Evolutionary conservation across 1,140 invertebrate genomes (phyloP).

Genomic region (Watersipora subatra): DNA sequence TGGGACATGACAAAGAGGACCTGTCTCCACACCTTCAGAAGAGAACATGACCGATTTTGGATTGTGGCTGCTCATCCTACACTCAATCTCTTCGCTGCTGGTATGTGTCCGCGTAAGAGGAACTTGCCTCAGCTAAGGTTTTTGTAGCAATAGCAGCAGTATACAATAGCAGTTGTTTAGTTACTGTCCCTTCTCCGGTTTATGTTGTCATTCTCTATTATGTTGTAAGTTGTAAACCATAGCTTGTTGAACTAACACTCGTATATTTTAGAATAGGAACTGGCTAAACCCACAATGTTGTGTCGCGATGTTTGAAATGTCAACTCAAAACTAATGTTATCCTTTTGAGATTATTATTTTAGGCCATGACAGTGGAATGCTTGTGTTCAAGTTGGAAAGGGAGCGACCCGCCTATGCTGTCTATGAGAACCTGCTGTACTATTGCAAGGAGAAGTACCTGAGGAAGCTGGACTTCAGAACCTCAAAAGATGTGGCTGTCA

Average conservation of each 20-base stretch:
- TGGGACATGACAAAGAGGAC: constrained; percentile 98
- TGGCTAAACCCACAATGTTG: too few relatives aligned
- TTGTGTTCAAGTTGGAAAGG: constrained; percentile 71
- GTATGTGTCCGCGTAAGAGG: constrained; percentile 36
- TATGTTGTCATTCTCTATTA: too few relatives aligned
- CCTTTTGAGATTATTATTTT: too few relatives aligned
- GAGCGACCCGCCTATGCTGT: constrained; percentile 91
- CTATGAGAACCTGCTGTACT: constrained; percentile 82
- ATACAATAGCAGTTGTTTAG: too few relatives aligned
- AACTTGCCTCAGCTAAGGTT: neutral
- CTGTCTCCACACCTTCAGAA: constrained; percentile 80
- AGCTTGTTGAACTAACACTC: too few relatives aligned
- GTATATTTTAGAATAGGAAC: too few relatives aligned
- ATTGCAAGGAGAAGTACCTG: constrained; percentile 86
- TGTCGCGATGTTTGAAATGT: too few relatives aligned
- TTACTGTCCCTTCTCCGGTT: too few relatives aligned
- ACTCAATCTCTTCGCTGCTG: constrained; percentile 53
- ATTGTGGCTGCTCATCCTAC: constrained; percentile 72
- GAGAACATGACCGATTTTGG: constrained; percentile 95
- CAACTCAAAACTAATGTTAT: too few relatives aligned
- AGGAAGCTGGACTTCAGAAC: constrained; percentile 80
- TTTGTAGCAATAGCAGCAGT: too few relatives aligned
- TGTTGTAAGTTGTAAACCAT: too few relatives aligned
- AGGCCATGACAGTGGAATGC: constrained; percentile 89
- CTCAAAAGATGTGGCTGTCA: constrained; percentile 77